phyloP scores from a whole-genome alignment of 2,888 invertebrate species.

The Schrankia costaestrigalis region DNA sequence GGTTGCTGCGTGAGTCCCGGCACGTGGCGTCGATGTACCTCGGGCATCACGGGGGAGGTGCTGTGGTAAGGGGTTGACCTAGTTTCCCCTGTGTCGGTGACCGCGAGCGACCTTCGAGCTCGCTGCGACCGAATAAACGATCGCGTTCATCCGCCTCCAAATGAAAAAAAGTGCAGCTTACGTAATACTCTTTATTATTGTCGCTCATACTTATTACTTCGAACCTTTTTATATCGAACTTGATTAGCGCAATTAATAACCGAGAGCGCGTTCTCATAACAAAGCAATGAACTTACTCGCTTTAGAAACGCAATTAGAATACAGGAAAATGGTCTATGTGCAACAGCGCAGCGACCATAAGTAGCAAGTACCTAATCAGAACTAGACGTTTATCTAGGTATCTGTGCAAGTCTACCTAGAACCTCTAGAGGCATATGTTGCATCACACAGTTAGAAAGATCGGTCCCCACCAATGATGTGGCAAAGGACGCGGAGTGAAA shows the following conservation, averaged over 20 bases:
- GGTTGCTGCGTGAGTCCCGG: not conserved
- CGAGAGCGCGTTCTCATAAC: slow-evolving; percentile 3
- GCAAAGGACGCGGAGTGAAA: slow-evolving; percentile 78
- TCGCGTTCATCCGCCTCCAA: slow-evolving; percentile 51
- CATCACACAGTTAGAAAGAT: slow-evolving; percentile 78
- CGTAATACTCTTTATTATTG: slow-evolving; percentile 57
- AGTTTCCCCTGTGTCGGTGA: slow-evolving; percentile 68
- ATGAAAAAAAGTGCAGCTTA: slow-evolving; percentile 54
- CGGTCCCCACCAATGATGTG: slow-evolving; percentile 78
- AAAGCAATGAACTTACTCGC: slow-evolving; percentile 19
- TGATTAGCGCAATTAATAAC: slow-evolving; percentile 3
- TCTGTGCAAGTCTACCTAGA: slow-evolving; percentile 58
- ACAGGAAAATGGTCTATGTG: slow-evolving; percentile 27
- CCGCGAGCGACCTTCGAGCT: slow-evolving; percentile 74
- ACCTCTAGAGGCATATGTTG: slow-evolving; percentile 53
- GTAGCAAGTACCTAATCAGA: slow-evolving; percentile 46
- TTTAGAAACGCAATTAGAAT: slow-evolving; percentile 12
- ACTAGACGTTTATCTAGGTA: slow-evolving; percentile 55
- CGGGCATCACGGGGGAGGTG: slow-evolving; percentile 17
- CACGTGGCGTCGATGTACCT: slow-evolving; percentile 20
- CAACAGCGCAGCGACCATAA: slow-evolving; percentile 31
- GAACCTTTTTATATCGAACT: slow-evolving; percentile 13
- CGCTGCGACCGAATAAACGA: slow-evolving; percentile 61
- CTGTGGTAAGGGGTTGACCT: slow-evolving; percentile 61
- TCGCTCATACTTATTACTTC: slow-evolving; percentile 24